phyloP scores from a whole-genome alignment of 2,113 vertebrate genomes.

The Neodon shergylaensis region DNA sequence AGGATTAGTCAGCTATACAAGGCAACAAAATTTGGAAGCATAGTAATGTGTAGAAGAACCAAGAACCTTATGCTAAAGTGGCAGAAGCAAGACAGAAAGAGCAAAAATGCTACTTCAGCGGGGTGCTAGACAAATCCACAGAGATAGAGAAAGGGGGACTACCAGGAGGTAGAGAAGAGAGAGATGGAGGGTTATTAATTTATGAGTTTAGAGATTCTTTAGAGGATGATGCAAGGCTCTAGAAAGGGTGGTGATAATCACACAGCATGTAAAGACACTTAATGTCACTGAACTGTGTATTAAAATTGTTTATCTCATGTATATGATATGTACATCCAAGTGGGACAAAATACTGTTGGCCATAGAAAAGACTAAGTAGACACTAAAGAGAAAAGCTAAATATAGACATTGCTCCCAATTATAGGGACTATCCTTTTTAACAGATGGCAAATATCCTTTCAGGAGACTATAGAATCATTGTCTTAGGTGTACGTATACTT shows the following conservation, averaged over 20 bases:
- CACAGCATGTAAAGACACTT: background rate
- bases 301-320: background rate
- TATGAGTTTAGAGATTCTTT: background rate
- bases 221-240: background rate
- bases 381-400: slow-evolving; percentile 29
- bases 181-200: background rate
- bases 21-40: background rate
- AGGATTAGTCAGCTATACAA: background rate
- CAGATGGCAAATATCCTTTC: slow-evolving; percentile 47
- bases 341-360: background rate
- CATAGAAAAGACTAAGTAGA: slow-evolving; percentile 43
- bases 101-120: background rate
- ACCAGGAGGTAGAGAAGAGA: fast-evolving
- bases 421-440: slow-evolving; percentile 47
- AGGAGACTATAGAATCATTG: background rate
- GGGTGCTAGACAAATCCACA: background rate
- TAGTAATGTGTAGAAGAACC: background rate
- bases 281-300: background rate
- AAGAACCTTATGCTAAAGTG: background rate
- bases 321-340: background rate
- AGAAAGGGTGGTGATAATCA: background rate
- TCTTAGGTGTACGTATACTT: slow-evolving; percentile 42
- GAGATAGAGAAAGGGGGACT: background rate
- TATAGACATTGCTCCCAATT: slow-evolving; percentile 21
- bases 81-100: background rate